phyloP scores from a whole-genome alignment of 2,797 vertebrate genomes.

The Limosa lapponica region DNA sequence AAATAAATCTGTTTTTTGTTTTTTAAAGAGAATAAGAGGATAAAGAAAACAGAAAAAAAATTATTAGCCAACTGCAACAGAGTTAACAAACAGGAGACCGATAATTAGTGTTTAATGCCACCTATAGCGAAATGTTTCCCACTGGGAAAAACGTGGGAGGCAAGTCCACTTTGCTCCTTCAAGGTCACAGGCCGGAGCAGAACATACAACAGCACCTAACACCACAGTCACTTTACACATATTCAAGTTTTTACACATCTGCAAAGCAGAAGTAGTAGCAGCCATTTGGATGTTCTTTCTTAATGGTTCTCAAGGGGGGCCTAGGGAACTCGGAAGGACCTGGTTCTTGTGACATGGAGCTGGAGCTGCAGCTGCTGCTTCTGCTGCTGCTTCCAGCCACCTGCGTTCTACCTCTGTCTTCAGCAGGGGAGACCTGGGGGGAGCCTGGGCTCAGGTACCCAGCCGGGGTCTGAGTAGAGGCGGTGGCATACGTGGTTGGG shows the following conservation, averaged over 20 bases:
- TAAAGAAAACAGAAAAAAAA: background rate
- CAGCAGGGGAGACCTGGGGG: constrained; percentile 49
- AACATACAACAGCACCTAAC: constrained; percentile 27
- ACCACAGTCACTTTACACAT: constrained; percentile 16
- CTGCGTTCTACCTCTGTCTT: constrained; percentile 61
- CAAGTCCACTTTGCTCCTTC: constrained; percentile 14
- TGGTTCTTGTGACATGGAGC: constrained; percentile 66
- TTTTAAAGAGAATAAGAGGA: background rate
- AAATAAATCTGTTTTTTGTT: background rate
- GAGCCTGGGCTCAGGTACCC: constrained; percentile 72
- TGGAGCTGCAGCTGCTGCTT: constrained; percentile 75
- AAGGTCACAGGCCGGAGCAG: background rate
- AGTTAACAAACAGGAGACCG: constrained; percentile 11
- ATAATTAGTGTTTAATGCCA: constrained; percentile 55
- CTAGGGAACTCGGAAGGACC: constrained; percentile 69
- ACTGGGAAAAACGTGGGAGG: constrained; percentile 44
- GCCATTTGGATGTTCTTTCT: constrained; percentile 74
- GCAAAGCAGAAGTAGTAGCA: constrained; percentile 78
- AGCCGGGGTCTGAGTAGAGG: constrained; percentile 66
- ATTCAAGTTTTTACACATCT: constrained; percentile 69
- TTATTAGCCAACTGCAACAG: constrained; percentile 23
- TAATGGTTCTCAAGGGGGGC: constrained; percentile 64
- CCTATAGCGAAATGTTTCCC: constrained; percentile 47
- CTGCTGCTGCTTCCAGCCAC: constrained; percentile 69
- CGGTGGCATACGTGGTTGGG: background rate